Conservation (phyloP, 1,140 invertebrate species). For the Portunus trituberculatus region DNA sequence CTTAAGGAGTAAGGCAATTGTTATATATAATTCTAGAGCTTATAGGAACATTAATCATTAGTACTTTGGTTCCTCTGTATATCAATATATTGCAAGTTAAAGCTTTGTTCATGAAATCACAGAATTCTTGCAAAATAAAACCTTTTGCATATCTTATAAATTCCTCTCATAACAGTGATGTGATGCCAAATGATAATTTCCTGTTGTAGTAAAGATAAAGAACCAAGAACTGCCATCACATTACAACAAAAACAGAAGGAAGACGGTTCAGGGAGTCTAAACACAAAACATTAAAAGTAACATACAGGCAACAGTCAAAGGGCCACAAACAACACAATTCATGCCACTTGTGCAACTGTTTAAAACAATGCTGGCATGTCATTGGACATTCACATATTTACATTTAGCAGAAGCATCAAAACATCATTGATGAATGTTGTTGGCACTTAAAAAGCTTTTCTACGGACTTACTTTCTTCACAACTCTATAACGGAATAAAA, state of each 20-base stretch:
- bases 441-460: background rate
- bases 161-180: background rate
- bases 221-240: background rate
- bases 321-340: background rate
- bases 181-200: background rate
- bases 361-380: background rate
- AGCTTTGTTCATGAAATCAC: background rate
- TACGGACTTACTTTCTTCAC: too few relatives aligned
- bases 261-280: background rate
- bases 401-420: background rate
- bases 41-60: constrained; percentile 24
- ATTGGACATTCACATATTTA: background rate
- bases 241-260: background rate
- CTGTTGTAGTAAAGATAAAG: background rate
- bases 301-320: background rate
- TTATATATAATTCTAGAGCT: background rate
- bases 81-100: constrained; percentile 4
- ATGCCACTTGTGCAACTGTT: background rate
- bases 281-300: background rate
- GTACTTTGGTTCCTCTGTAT: constrained; percentile 22
- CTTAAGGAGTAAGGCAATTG: background rate
- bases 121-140: constrained; percentile 1
- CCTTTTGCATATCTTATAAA: background rate
- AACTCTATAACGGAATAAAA: too few relatives aligned
- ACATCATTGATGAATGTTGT: background rate